Base-by-base conservation (phyloP, 2,888 invertebrate species). In the Lasius platythorax region DNA sequence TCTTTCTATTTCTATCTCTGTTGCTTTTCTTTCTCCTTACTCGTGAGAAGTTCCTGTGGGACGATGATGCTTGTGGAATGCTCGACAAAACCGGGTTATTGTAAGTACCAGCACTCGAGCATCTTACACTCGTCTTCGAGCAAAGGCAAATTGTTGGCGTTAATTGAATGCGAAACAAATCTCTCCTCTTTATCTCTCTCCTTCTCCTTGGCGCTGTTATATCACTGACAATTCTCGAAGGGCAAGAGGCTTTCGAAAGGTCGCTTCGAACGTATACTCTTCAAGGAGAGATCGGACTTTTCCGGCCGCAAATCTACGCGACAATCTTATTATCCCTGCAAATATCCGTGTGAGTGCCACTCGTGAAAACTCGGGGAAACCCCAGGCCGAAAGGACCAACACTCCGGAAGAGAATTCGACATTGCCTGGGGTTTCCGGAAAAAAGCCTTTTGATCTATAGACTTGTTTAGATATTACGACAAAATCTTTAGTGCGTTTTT, bases 71-170 rank as follows among this genome's bases (percentile, higher is more conserved):
- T 53, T 53, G 46, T 50, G n/a, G 8, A 53, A 87, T 88, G 90
- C 90, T 92, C 87, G 85, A 91, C 91, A 90, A 91, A 94, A 94
- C 93, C 90, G 89, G 94, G 93, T 94, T 94, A 94, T 92, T 91
- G 89, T 90, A 91, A 94, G 94, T 92, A 91, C 91, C 90, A 90
- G 88, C 83, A 91, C 92, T 91, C 90, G 91, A 91, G 89, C 90
- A 90, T 93, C 92, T 85, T 91, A 90, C 90, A 90, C 90, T 91
- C 89, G 87, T 91, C 89, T 90, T 89, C 87, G 88, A 87, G 92
- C 92, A 93, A 93, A 93, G 91, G 91, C 91, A 91, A 93, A 94
- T 93, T 91, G 92, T 93, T 92, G 91, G 90, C 91, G 92, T 92
- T 93, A 93, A 94, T 93, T 93, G 91, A 93, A 92, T 91, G 87